A percentile compares a stretch with the other conserved stretches of the same genome.
phyloP scores from a whole-genome alignment of 2,113 vertebrate genomes.

The Pygoscelis adeliae region DNA sequence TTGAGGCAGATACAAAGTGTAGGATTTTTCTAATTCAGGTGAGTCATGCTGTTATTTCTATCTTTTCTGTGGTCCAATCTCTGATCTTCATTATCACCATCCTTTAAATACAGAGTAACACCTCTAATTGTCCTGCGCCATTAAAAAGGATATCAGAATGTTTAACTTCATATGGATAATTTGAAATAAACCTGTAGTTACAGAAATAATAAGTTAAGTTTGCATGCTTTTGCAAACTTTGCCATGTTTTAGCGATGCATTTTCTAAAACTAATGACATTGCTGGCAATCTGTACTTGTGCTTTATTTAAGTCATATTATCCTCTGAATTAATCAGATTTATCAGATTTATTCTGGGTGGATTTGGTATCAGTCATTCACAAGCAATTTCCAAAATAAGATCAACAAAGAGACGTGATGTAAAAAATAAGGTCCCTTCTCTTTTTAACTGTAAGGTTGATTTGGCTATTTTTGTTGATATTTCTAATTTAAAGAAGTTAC shows the following conservation, averaged over 20 bases:
- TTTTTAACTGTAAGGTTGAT: neutral
- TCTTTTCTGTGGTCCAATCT: neutral
- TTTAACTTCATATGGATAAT: neutral
- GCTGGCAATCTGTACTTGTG: neutral
- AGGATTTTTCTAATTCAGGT: conserved; percentile 29
- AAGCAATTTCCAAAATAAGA: neutral
- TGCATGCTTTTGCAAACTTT: neutral
- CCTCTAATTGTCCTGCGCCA: neutral
- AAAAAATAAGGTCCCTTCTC: neutral
- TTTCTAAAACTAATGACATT: neutral
- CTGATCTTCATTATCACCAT: neutral
- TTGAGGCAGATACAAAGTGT: neutral
- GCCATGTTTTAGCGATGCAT: neutral
- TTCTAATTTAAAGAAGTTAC: neutral
- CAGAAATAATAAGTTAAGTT: neutral
- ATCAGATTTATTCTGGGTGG: neutral
- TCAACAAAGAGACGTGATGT: neutral
- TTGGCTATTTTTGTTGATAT: neutral
- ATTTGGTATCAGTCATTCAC: neutral
- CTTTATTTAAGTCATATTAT: conserved; percentile 15
- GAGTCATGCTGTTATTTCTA: neutral
- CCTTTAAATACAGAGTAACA: neutral
- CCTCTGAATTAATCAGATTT: conserved; percentile 55
- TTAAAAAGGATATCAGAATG: neutral
- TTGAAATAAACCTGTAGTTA: neutral